These are phyloP conservation scores for Oasisia sp. DNA, from an alignment of 2,888 invertebrate genomes.

Conservation along the genomic window DNA sequence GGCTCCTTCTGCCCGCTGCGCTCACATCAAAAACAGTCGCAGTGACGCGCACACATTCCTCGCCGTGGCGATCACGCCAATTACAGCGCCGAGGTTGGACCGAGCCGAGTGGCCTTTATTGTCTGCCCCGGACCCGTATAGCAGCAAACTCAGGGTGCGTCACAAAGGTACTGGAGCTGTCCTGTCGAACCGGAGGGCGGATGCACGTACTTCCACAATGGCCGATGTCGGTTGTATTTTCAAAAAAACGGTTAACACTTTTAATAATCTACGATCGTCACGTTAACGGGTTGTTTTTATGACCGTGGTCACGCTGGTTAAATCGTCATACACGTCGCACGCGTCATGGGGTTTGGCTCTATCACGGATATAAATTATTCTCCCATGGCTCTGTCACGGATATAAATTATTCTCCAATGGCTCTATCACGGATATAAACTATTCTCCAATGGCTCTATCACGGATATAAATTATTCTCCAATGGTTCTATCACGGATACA, in stretches of 20 bases:
- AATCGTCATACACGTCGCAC: not conserved
- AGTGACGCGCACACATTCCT: not conserved
- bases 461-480: too few species aligned
- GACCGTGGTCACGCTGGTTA: not conserved
- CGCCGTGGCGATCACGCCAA: not conserved
- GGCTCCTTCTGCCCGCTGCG: not conserved
- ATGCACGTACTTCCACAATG: not conserved
- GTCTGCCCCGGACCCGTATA: not conserved
- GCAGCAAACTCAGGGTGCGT: too few species aligned
- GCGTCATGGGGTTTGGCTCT: too few species aligned
- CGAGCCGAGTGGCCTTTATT: not conserved
- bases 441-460: too few species aligned
- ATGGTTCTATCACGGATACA: too few species aligned
- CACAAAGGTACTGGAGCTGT: not conserved
- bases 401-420: too few species aligned
- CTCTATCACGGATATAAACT: too few species aligned
- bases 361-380: too few species aligned
- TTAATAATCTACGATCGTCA: not conserved
- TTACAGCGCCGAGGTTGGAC: not conserved
- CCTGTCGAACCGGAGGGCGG: not conserved
- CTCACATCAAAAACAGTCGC: not conserved
- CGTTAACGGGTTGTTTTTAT: not conserved
- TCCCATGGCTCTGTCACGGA: too few species aligned
- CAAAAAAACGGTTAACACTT: not conserved
- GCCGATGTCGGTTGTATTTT: not conserved